Base-by-base conservation (phyloP, 35 echinoderm and acorn worm species). In the Strongylocentrotus purpuratus region DNA sequence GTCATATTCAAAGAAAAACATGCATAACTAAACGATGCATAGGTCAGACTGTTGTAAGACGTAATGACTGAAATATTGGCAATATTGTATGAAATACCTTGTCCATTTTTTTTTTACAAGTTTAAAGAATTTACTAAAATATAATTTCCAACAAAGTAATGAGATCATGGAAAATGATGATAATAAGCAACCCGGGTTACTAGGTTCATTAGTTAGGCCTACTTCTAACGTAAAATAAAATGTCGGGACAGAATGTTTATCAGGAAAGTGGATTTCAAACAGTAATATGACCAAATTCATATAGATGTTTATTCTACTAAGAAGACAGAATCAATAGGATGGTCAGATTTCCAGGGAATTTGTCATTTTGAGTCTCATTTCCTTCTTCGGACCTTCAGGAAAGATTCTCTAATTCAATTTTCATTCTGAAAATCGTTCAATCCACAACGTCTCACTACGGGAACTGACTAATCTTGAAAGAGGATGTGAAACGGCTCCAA, bases 401-500 rank as follows among this genome's bases (percentile, higher is more conserved):
- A 78, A 78, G 65, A 78, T 78, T 78, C 9, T 59, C 65, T 78
- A 78, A 78, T 78, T 78, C 65, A 78, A 78, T 78, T 78, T 78
- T 78, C 65, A 78, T 78, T 78, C 65, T 78, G 65, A 78, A 78
- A 78, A 78, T 78, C 20, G 65, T 78, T 78, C 20, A 78, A 78
- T 78, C 65, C 65, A 25, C 65, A 78, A 78, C 22, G 20, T 78
- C 65, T 78, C 28, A 78, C 7, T n/a, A 78, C 65, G 65, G 65
- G 28, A 78, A 78, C 65, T 78, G 65, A 78, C 65, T 78, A 78
- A 78, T 78, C 20, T 28, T 22, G 22, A 78, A 55, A 10, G 35
- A 14, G 50, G 50, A 55, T 10, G 50, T 14, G 50, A 8, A 78
- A 28, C 28, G 65, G 65, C 65, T 78, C 65, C 65, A 8, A 28